These are phyloP conservation scores for Halocynthia aurantium DNA, from an alignment of 23 tunicate species.

Conservation along the genomic window DNA sequence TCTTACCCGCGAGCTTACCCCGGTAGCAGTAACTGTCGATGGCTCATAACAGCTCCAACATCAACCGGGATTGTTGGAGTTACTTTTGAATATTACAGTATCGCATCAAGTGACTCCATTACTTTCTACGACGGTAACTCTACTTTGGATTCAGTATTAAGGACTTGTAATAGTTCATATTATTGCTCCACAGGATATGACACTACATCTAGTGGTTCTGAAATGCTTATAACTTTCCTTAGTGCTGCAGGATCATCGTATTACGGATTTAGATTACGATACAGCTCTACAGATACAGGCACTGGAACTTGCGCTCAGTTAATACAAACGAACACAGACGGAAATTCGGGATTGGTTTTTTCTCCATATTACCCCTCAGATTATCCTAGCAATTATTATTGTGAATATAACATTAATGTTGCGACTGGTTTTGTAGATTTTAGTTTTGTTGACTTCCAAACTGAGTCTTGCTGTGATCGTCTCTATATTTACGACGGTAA, in stretches of 20 bases:
- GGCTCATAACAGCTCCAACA: slow-evolving; percentile 4
- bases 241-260: too few relatives aligned
- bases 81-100: too few relatives aligned
- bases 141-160: not conserved
- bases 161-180: not conserved
- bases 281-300: too few relatives aligned
- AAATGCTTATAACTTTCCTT: too few relatives aligned
- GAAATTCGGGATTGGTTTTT: not conserved
- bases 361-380: not conserved
- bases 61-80: too few relatives aligned
- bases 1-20: slow-evolving; percentile 4
- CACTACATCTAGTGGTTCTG: too few relatives aligned
- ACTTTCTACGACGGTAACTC: slow-evolving; percentile 13
- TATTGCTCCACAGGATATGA: not conserved
- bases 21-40: slow-evolving; percentile 1
- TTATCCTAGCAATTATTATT: not conserved
- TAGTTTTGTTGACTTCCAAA: not conserved
- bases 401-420: slow-evolving; percentile 1
- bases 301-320: too few relatives aligned
- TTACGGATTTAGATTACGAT: too few relatives aligned
- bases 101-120: not conserved
- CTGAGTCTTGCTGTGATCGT: slow-evolving; percentile 16
- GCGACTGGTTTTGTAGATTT: not conserved
- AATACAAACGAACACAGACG: not conserved
- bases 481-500: slow-evolving; percentile 10